Evolutionary conservation across 35 echinoderm and acorn worm species (phyloP), one percentile per base, ranked within the genome.

Genomic region (Heliocidaris tuberculata): DNA sequence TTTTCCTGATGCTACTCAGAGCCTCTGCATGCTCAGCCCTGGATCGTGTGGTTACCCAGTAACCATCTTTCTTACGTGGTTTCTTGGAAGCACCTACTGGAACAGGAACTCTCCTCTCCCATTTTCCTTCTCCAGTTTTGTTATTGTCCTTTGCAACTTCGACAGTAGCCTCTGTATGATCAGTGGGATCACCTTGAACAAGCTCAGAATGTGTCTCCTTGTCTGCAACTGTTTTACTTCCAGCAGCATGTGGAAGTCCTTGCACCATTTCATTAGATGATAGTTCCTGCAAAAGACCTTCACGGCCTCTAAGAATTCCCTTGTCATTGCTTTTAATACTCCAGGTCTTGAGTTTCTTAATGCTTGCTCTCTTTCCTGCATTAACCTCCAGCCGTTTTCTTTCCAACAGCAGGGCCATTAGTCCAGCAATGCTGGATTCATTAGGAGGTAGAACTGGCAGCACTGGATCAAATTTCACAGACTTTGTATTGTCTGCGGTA

Each of bases 301-400:
- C 87, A 47, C 11, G 31, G 15, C 87, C 87, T n/a, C 87, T 89
- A 13, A 89, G 87, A 47, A 89, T 48, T 89, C 87, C 87, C 29
- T n/a, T 89, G 31, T 89, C 32, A 27, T 48, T 48, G 31, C 31
- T 48, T 48, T 47, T n/a, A 19, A 13, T 17, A n/a, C 4, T 15
- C 47, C 47, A 47, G 10, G 31, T 89, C 15, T 27, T 16, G 16
- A 32, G 2, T 47, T 32, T 47, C 87, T 89, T 32, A 30, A 89
- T 4, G 32, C 30, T 89, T 89, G 31, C 2, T 15, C 15, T 89
- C 87, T 48, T 89, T 48, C 7, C 24, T 32, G 87, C 87, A 48
- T 32, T 89, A 11, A 48, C 31, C 47, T 89, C 87, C 9, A 89
- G 87, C 87, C 87, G 87, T 27, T 89, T 89, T 89, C 87, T 89